These are phyloP conservation scores for Bubo scandiacus DNA, from an alignment of 2,113 vertebrate species.

Conservation along the genomic window DNA sequence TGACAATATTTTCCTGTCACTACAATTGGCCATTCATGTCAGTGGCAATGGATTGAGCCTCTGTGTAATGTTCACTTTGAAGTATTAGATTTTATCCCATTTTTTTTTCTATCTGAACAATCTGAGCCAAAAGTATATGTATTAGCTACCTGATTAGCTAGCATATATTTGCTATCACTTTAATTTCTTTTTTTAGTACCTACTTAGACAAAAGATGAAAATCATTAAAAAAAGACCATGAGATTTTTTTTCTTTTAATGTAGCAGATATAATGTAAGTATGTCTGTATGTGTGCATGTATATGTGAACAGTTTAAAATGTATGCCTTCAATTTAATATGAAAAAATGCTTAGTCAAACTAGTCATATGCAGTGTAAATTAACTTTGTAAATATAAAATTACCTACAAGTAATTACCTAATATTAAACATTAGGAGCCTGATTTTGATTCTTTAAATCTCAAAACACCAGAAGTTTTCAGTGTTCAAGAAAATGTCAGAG, in stretches of 20 bases:
- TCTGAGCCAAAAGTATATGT: not conserved
- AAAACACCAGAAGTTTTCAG: not conserved
- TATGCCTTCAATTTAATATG: not conserved
- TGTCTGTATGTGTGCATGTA: not conserved
- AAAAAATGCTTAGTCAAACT: not conserved
- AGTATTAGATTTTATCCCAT: not conserved
- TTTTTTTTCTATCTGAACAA: not conserved
- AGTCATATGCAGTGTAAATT: not conserved
- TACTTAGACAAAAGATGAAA: not conserved
- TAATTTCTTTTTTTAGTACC: not conserved
- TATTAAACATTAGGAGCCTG: not conserved
- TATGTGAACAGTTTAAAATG: not conserved
- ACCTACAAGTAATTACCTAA: not conserved
- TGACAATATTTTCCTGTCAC: not conserved
- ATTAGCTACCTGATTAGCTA: not conserved
- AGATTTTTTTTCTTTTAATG: not conserved
- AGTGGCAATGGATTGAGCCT: not conserved
- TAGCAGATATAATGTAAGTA: not conserved
- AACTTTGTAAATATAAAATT: not conserved
- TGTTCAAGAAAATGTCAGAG: not conserved
- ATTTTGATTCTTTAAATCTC: not conserved
- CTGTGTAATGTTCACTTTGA: not conserved
- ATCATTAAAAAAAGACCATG: accelerated
- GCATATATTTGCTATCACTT: not conserved
- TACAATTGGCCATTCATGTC: not conserved